A percentile compares a stretch with the other conserved stretches of the same genome.
Evolutionary conservation across 2,113 vertebrate genomes (phyloP).

Genomic region (Myotis lucifugus): DNA sequence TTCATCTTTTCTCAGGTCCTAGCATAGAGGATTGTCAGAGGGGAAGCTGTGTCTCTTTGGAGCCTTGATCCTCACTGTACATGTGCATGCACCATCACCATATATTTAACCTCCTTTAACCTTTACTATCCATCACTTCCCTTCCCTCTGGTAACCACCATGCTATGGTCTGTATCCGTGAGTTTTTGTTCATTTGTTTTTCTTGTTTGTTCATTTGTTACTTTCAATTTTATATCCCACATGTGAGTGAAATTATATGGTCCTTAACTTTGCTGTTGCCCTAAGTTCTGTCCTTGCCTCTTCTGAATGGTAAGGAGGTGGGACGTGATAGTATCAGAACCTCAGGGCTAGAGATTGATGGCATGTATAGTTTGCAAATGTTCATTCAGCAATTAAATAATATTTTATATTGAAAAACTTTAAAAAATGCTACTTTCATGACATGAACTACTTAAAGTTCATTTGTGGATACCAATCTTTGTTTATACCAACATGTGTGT

Average conservation of each 20-base stretch:
- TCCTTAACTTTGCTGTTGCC: not conserved
- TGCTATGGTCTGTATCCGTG: not conserved
- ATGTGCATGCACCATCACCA: not conserved
- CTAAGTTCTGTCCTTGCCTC: not conserved
- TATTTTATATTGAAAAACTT: not conserved
- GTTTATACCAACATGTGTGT: not conserved
- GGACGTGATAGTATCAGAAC: not conserved
- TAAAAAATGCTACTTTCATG: not conserved
- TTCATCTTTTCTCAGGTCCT: not conserved
- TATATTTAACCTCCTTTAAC: not conserved
- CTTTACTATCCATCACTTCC: not conserved
- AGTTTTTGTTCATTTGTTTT: not conserved
- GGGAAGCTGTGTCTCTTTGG: not conserved
- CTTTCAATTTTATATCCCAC: not conserved
- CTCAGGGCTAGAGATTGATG: not conserved
- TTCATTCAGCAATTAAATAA: not conserved
- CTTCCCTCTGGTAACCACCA: not conserved
- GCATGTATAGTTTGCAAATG: not conserved
- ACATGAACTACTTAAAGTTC: not conserved
- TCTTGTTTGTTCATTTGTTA: not conserved
- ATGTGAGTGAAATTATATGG: not conserved
- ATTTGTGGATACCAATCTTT: not conserved
- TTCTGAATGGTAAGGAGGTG: not conserved
- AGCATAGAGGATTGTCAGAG: not conserved
- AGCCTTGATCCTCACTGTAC: not conserved